Evolutionary conservation across 2,797 vertebrate species (phyloP).

Genomic region (Xenopus petersii): DNA sequence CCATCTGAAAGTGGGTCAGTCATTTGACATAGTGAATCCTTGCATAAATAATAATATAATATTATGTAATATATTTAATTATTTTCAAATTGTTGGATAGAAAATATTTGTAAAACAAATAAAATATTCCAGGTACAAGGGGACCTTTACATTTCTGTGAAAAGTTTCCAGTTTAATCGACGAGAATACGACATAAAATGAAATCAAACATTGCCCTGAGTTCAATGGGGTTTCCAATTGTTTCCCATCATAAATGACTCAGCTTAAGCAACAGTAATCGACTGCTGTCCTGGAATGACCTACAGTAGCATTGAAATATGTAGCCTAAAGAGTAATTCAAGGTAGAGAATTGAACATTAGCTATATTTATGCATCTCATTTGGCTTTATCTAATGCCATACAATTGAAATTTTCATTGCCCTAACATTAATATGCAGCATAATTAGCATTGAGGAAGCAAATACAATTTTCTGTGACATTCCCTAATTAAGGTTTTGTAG

Average conservation of each 20-base stretch:
- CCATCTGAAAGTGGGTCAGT: no score
- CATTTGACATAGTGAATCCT: not conserved
- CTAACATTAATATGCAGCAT: conserved; percentile 54
- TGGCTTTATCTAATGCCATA: conserved; percentile 60
- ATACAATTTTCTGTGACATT: conserved; percentile 62
- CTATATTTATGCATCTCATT: conserved; percentile 28
- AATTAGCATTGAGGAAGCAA: conserved; percentile 53
- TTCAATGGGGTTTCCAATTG: no score
- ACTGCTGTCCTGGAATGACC: conserved; percentile 1
- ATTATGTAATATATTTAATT: no score
- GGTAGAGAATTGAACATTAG: conserved; percentile 23
- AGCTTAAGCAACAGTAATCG: no score
- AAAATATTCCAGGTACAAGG: not conserved
- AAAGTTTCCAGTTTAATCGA: not conserved
- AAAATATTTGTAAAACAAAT: not conserved
- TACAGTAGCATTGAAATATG: conserved; percentile 7
- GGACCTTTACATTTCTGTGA: not conserved
- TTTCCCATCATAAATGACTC: no score
- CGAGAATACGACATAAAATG: not conserved
- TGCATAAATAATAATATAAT: no score
- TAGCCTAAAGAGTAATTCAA: conserved; percentile 14
- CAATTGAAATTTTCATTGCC: conserved; percentile 62
- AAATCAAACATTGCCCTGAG: not conserved
- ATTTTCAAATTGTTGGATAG: no score
- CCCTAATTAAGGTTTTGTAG: conserved; percentile 56